Evolutionary conservation across 2,888 invertebrate genomes (phyloP), one percentile per base, ranked within the genome.

Genomic region (Congeria kusceri): DNA sequence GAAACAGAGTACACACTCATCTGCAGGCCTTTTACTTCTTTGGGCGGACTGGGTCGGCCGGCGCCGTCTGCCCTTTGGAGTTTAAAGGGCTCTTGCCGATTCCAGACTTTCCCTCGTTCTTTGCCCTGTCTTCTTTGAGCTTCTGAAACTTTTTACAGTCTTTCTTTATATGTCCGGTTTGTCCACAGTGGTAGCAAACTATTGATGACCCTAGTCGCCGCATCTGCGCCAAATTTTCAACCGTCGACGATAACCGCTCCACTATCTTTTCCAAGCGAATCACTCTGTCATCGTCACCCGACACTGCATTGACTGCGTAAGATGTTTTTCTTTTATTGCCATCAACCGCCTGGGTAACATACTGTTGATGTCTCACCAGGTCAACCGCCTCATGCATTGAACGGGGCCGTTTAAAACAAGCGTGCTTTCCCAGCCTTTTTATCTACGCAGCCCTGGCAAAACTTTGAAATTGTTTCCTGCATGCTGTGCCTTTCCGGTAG

Each of bases 281-380:
- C 9, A 59, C 20, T 9, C 28, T 18, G 7, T 9, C 13, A 13
- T 59, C 59, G 5, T 27, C 11, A 4, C 32, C 28, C 39, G 27
- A 20, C n/a, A 66, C 15, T n/a, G 47, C 29, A 56, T 66, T 66
- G 28, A 66, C 29, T n/a, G 56, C 11, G 4, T 25, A 13, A 3
- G 27, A n/a, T 15, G 15, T 49, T n/a, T 29, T 11, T 3, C 7
- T 27, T 66, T 66, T 49, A 9, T 72, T 73, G 18, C 73, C 68
- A 69, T 78, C 69, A 9, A 78, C 69, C 15, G 66, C 65, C 32
- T 73, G 68, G 1, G 64, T 53, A 23, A 73, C 65, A 25, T 78
- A 74, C 53, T 73, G 63, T 58, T 68, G 65, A 23, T 74, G 65
- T 53, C 53, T 68, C 15, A 78, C 62, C 20, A 44, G 15, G 49